Percentiles rank a stretch among this genome's conserved stretches.
These are phyloP conservation scores for Periparus ater DNA, from an alignment of 2,797 vertebrate genomes.

Conservation along the genomic window DNA sequence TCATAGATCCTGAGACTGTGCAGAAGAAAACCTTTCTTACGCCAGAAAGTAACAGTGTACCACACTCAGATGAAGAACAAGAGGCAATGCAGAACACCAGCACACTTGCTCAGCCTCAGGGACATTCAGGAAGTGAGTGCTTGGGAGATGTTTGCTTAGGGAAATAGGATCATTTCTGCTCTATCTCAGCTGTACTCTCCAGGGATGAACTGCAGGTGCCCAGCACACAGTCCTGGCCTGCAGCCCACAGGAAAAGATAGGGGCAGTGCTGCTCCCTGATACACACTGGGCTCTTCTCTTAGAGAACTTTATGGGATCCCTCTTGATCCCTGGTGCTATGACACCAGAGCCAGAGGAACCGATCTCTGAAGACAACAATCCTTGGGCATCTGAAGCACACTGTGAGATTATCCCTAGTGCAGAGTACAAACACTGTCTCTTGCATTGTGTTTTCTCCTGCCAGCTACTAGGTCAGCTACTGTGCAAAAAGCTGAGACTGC, in stretches of 20 bases:
- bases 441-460: neutral
- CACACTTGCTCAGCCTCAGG: fast-evolving
- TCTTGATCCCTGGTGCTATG: neutral
- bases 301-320: too few relatives aligned
- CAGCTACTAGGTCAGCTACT: neutral
- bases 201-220: neutral
- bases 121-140: neutral
- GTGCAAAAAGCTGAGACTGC: fast-evolving
- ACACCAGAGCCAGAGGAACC: neutral
- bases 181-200: neutral
- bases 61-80: neutral
- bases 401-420: neutral
- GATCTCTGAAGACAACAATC: neutral
- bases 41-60: too few relatives aligned
- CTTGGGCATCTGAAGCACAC: neutral
- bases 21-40: neutral
- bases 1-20: fast-evolving
- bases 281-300: neutral
- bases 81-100: neutral
- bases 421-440: neutral
- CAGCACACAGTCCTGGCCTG: neutral
- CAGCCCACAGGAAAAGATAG: neutral
- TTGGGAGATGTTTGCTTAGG: neutral
- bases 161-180: neutral
- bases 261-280: neutral